Conservation (phyloP, 2,113 vertebrate species). For the Entomyzon cyanotis region DNA sequence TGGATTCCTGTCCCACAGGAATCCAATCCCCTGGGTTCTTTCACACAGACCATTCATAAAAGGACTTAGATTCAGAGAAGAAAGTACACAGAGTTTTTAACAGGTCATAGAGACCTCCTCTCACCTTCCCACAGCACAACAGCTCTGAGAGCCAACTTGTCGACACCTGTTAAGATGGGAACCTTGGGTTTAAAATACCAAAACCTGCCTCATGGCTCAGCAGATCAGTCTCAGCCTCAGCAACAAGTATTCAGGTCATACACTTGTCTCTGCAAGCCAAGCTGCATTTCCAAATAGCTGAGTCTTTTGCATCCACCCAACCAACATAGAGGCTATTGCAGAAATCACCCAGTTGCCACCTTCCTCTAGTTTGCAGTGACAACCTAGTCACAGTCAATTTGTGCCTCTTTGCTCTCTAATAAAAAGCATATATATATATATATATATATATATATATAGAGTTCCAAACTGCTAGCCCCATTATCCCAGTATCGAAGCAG, state of each 20-base stretch:
- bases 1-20: neutral
- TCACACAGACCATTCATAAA: neutral
- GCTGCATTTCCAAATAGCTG: neutral
- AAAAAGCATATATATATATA: neutral
- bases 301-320: neutral
- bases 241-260: neutral
- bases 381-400: neutral
- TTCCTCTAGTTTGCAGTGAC: neutral
- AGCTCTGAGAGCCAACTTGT: neutral
- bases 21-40: neutral
- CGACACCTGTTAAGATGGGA: neutral
- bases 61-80: neutral
- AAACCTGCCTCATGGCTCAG: neutral
- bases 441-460: too few relatives aligned
- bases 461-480: neutral
- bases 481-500: neutral
- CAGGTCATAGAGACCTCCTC: neutral
- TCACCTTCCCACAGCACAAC: neutral
- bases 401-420: neutral
- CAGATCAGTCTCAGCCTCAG: neutral
- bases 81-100: neutral
- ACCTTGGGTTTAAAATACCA: neutral
- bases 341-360: neutral
- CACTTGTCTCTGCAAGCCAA: neutral
- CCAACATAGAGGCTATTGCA: fast-evolving